Conservation (phyloP, 2,888 invertebrate species). For the Onthophagus sagittarius region DNA sequence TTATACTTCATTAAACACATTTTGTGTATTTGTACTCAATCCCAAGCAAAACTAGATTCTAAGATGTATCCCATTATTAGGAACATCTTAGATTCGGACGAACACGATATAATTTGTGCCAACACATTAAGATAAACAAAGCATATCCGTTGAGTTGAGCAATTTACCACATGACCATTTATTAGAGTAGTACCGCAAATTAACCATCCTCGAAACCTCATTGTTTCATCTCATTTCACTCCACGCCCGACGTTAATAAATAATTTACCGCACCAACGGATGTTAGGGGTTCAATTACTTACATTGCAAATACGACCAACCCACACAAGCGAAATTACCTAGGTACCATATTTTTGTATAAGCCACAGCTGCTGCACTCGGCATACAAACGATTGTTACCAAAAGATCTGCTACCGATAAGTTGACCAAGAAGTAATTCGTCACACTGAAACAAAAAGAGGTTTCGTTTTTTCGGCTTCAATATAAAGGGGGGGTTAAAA, state of each 20-base stretch:
- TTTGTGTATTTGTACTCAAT: too few species aligned
- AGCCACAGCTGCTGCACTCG: constrained; percentile 66
- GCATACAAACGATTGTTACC: constrained; percentile 73
- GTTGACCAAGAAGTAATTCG: constrained; percentile 74
- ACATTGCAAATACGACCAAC: constrained; percentile 72
- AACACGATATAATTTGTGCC: too few species aligned
- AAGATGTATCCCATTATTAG: too few species aligned
- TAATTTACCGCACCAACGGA: background rate
- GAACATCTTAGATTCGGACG: too few species aligned
- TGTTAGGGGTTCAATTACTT: constrained; percentile 33
- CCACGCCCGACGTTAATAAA: background rate
- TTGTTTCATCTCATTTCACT: too few species aligned
- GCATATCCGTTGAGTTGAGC: too few species aligned
- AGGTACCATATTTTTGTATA: constrained; percentile 69
- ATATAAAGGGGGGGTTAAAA: background rate
- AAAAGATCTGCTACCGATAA: constrained; percentile 69
- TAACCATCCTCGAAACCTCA: too few species aligned
- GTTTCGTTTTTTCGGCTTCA: background rate
- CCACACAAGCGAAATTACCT: constrained; percentile 71
- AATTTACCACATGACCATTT: too few species aligned
- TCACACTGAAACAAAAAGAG: constrained; percentile 58
- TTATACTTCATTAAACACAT: too few species aligned
- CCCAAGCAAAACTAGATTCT: too few species aligned
- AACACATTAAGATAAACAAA: too few species aligned
- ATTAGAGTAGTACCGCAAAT: too few species aligned